Conservation (phyloP, 2,113 vertebrate genomes). For the Halichoerus grypus region DNA sequence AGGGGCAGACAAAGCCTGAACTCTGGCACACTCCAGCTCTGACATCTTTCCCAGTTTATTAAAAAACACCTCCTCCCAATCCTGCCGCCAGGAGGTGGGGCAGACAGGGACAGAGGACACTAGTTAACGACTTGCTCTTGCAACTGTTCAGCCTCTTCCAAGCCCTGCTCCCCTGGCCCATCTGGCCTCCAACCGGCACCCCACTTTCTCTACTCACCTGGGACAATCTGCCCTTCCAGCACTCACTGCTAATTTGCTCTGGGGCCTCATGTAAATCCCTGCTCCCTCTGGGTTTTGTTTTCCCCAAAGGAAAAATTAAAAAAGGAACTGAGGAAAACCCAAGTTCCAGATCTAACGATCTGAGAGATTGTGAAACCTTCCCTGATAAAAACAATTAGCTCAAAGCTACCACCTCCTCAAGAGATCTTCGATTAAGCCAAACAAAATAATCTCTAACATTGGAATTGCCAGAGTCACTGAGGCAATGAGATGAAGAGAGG, state of each 20-base stretch:
- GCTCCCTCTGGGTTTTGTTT: neutral
- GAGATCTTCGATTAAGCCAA: neutral
- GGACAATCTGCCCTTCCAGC: neutral
- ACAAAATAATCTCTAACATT: neutral
- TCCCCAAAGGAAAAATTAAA: neutral
- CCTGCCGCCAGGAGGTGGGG: neutral
- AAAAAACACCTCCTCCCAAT: neutral
- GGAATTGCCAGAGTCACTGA: neutral
- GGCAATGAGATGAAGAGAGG: accelerated
- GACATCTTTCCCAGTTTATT: neutral
- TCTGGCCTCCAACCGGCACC: neutral
- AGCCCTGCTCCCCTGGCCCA: neutral
- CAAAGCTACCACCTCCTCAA: neutral
- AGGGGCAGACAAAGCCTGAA: neutral
- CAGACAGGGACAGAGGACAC: neutral
- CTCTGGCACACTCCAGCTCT: neutral
- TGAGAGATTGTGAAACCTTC: neutral
- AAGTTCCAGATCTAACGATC: neutral
- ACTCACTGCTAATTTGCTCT: neutral
- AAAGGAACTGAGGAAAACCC: neutral
- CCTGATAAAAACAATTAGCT: neutral
- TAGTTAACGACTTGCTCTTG: neutral
- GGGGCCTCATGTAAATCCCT: neutral
- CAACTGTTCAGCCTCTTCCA: neutral
- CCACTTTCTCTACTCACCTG: neutral